Conservation (phyloP, 2,888 invertebrate genomes). For the Lasioglossum pauxillum region DNA sequence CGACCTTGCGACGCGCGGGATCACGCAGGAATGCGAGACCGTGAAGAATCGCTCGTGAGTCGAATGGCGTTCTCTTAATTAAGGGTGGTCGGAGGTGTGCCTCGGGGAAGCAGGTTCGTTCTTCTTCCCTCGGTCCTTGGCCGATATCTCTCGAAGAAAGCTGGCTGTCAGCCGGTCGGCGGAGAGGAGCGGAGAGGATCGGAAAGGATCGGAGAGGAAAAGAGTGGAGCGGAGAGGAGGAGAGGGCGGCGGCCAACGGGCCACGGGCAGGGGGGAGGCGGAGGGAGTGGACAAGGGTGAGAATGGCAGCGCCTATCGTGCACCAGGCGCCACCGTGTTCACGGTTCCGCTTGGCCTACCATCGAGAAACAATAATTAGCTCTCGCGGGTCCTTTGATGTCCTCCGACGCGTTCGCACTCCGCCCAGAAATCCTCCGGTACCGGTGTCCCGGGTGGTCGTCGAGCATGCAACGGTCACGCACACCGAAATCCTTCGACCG, state of each 20-base stretch:
- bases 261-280: slow-evolving; percentile 14
- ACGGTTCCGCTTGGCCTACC: slow-evolving; percentile 71
- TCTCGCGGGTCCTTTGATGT: slow-evolving; percentile 81
- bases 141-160: slow-evolving; percentile 39
- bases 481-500: slow-evolving; percentile 29
- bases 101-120: slow-evolving; percentile 43
- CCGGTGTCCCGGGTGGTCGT: slow-evolving; percentile 76
- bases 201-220: slow-evolving; percentile 25
- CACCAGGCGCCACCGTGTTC: slow-evolving; percentile 79
- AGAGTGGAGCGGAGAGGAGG: neutral
- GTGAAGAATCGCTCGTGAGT: slow-evolving; percentile 74
- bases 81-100: slow-evolving; percentile 73
- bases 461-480: slow-evolving; percentile 60
- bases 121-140: slow-evolving; percentile 12
- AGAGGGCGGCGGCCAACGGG: neutral
- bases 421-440: slow-evolving; percentile 75
- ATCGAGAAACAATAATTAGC: slow-evolving; percentile 83
- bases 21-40: slow-evolving; percentile 69
- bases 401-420: slow-evolving; percentile 82
- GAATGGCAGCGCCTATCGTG: slow-evolving; percentile 79
- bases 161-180: slow-evolving; percentile 25
- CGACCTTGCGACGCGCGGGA: slow-evolving; percentile 56
- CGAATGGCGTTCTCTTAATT: slow-evolving; percentile 80
- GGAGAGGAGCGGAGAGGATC: neutral
- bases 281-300: slow-evolving; percentile 70